Percentiles rank a stretch among this genome's conserved stretches.
Evolutionary conservation across 2,797 vertebrate species (phyloP).

Genomic region (Loriculus beryllinus): DNA sequence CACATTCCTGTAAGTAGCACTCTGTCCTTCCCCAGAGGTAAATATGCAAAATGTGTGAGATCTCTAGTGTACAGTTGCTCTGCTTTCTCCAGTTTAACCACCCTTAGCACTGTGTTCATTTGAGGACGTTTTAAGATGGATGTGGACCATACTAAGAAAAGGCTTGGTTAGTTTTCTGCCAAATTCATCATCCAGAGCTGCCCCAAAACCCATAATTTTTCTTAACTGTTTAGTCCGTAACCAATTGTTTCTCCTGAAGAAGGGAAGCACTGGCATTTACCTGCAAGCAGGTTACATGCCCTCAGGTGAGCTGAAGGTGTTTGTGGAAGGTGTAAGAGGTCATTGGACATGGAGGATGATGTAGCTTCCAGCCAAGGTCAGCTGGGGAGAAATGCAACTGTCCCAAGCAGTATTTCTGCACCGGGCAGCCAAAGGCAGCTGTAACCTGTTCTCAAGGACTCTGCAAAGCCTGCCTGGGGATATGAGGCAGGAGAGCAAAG

Average conservation of each 20-base stretch:
- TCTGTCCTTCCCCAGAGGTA: constrained; percentile 7
- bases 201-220: not conserved
- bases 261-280: not conserved
- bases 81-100: not conserved
- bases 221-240: not conserved
- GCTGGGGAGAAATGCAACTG: not conserved
- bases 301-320: not conserved
- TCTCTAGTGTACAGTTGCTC: not conserved
- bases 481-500: not conserved
- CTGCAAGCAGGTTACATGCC: not conserved
- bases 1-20: constrained; percentile 92
- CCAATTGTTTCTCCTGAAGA: not conserved
- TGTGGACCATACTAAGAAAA: not conserved
- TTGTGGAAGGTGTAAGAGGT: not conserved
- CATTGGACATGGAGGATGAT: not conserved
- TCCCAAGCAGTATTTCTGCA: not conserved
- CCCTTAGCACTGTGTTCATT: not conserved
- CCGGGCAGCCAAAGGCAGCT: not conserved
- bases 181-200: not conserved
- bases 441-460: not conserved
- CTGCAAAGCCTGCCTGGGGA: not conserved
- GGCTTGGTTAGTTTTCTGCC: not conserved
- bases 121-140: not conserved
- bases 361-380: not conserved
- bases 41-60: constrained; percentile 11